phyloP scores from a whole-genome alignment of 2,888 invertebrate species.

The Trichopria drosophilae region DNA sequence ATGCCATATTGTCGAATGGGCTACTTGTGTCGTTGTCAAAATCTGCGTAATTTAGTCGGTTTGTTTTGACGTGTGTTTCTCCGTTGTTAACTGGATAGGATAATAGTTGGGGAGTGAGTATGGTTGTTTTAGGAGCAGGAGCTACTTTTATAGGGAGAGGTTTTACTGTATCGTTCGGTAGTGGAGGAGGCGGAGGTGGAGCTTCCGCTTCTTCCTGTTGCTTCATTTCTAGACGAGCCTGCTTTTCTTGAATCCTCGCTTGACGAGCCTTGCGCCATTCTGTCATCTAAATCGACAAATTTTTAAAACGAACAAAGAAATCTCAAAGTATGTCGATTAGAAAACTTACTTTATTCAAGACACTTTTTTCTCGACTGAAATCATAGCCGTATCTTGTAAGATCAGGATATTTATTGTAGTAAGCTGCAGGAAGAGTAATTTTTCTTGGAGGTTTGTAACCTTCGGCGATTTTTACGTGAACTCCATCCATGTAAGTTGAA shows the following conservation, averaged over 20 bases:
- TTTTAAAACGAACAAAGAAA: conserved; percentile 2
- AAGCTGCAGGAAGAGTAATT: conserved; percentile 65
- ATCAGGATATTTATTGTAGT: conserved; percentile 61
- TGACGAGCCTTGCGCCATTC: conserved; percentile 72
- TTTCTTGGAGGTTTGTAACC: conserved; percentile 80
- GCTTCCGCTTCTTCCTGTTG: conserved; percentile 61
- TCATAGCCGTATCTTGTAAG: conserved; percentile 67
- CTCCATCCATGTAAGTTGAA: conserved; percentile 74
- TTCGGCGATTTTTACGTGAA: conserved; percentile 87
- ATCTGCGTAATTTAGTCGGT: conserved; percentile 64
- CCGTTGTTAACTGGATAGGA: conserved; percentile 48
- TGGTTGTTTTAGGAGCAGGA: conserved; percentile 58
- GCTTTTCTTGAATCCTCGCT: conserved; percentile 66
- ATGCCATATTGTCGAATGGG: conserved; percentile 90
- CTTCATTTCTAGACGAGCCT: conserved; percentile 64
- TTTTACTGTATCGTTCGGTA: conserved; percentile 59
- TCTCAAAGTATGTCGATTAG: conserved; percentile 1
- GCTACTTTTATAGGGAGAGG: conserved; percentile 48
- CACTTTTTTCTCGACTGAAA: conserved; percentile 74
- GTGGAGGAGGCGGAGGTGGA: conserved; percentile 59
- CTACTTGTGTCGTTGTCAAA: conserved; percentile 91
- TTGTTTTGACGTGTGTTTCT: conserved; percentile 46
- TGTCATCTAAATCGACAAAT: conserved; percentile 58
- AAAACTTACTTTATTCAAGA: conserved; percentile 63
- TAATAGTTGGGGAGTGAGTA: conserved; percentile 55